Base-by-base conservation (phyloP, 2,888 invertebrate species). In the Cerceris rybyensis region DNA sequence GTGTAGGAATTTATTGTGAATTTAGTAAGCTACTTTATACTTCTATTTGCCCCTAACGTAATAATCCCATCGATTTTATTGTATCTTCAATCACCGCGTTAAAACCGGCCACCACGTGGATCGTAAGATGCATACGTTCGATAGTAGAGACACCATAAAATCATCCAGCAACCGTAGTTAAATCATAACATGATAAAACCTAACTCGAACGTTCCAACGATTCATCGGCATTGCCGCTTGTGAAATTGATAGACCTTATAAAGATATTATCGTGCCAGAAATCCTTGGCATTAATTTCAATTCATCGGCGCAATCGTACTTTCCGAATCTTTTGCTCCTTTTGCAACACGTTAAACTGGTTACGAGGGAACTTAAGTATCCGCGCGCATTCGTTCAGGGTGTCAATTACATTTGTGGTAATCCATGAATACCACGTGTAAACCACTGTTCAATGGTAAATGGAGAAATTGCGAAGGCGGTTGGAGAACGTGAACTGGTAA, bases 1-100 rank as follows among this genome's bases (percentile, higher is more conserved):
- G 50, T 43, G 43, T 16, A 54, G 17, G 68, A 17, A 68, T 78
- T 76, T 76, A 78, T 76, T 59, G 16, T 70, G 16, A 55, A 55
- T 71, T 61, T 42, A 49, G 11, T 17, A 54, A 46, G 41, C 55
- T 9, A 13, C 28, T 42, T 52, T 14, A 50, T 8, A 50, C 57
- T 28, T 52, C 46, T 60, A 39, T 63, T 66, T 52, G 57, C 2
- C 8, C 39, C 39, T 13, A 2, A 8, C 39, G n/a, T 6, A 41
- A 49, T 39, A 28, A n/a, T n/a, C n/a, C 39, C 6, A 2, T 11
- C 16, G 39, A 55, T 52, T 60, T 66, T 66, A 63, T 70, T 28
- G 28, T 28, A 28, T 28, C 28, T 28, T 28, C 28, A 28, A n/a
- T n/a, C n/a, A n/a, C n/a, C n/a, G n/a, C n/a, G n/a, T n/a, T n/a